Conservation (phyloP, 2,113 vertebrate genomes). For the Xiphophorus hellerii region DNA sequence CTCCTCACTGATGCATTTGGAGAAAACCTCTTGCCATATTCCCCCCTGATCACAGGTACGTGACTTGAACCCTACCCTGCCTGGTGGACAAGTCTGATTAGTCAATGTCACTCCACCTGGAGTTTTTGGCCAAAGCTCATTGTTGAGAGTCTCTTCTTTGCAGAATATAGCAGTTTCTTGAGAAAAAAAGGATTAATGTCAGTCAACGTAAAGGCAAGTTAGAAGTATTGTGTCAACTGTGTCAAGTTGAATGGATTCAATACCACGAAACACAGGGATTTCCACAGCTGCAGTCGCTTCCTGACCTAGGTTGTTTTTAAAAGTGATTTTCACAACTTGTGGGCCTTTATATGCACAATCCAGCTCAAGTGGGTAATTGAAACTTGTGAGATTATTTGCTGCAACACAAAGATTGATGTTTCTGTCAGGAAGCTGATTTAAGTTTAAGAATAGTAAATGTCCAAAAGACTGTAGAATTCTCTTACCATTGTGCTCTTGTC, state of each 20-base stretch:
- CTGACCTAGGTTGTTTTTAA: conserved; percentile 37
- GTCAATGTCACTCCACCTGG: conserved; percentile 39
- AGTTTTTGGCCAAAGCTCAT: conserved; percentile 45
- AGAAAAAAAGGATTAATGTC: background rate
- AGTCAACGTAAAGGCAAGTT: too few relatives aligned
- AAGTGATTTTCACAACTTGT: background rate
- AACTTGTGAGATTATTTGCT: rapidly evolving
- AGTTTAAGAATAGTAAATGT: background rate
- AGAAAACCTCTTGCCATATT: background rate
- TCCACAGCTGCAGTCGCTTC: rapidly evolving
- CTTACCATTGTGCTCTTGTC: rapidly evolving
- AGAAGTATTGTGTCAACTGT: too few relatives aligned
- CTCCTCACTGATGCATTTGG: conserved; percentile 42
- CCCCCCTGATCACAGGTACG: conserved; percentile 18
- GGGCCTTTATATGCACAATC: too few relatives aligned
- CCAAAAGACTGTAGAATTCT: background rate
- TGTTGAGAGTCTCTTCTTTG: rapidly evolving
- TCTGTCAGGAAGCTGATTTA: too few relatives aligned
- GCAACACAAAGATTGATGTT: background rate
- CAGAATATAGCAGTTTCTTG: conserved; percentile 8
- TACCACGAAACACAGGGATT: conserved; percentile 69
- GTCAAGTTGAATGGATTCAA: background rate
- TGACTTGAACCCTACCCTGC: conserved; percentile 45
- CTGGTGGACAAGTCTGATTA: conserved; percentile 14
- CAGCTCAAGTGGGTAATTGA: rapidly evolving